phyloP scores from a whole-genome alignment of 2,797 vertebrate genomes.

The Scarus forsteni region DNA sequence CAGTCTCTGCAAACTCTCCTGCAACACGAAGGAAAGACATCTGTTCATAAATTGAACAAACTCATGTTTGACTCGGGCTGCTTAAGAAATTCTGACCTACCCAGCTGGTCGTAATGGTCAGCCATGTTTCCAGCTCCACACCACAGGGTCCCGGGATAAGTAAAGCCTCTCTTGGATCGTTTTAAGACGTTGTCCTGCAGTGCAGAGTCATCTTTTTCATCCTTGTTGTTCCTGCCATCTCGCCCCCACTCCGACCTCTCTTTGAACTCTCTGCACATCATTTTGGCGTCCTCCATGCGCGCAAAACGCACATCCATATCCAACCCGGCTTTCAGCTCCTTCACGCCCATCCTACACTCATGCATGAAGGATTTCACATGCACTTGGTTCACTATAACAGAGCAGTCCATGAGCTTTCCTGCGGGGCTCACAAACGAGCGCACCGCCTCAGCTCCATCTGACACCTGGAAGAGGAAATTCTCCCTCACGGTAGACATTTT shows the following conservation, averaged over 20 bases:
- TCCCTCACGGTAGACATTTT: slow-evolving; percentile 61
- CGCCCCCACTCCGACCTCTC: slow-evolving; percentile 41
- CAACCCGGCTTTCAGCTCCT: slow-evolving; percentile 48
- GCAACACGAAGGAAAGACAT: slow-evolving; percentile 14
- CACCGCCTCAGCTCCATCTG: slow-evolving; percentile 82
- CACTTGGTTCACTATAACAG: slow-evolving; percentile 60
- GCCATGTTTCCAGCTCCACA: slow-evolving; percentile 91
- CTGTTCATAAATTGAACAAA: not conserved
- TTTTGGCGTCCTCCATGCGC: slow-evolving; percentile 70
- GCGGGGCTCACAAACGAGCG: slow-evolving; percentile 67
- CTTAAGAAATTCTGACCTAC: slow-evolving; percentile 64
- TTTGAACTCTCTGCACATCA: slow-evolving; percentile 66
- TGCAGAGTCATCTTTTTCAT: not conserved
- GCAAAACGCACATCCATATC: slow-evolving; percentile 57
- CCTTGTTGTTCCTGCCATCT: not conserved
- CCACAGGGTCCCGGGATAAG: slow-evolving; percentile 90
- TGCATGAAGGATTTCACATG: slow-evolving; percentile 79
- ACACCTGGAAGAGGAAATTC: slow-evolving; percentile 77
- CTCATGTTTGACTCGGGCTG: not conserved
- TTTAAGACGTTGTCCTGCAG: slow-evolving; percentile 36
- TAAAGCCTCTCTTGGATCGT: slow-evolving; percentile 85
- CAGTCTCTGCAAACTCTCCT: slow-evolving; percentile 90
- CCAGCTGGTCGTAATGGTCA: slow-evolving; percentile 84
- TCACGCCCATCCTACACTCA: slow-evolving; percentile 72
- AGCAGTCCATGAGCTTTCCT: slow-evolving; percentile 73